These are phyloP conservation scores for Augochlora pura DNA, from an alignment of 1,140 invertebrate species.

Conservation along the genomic window DNA sequence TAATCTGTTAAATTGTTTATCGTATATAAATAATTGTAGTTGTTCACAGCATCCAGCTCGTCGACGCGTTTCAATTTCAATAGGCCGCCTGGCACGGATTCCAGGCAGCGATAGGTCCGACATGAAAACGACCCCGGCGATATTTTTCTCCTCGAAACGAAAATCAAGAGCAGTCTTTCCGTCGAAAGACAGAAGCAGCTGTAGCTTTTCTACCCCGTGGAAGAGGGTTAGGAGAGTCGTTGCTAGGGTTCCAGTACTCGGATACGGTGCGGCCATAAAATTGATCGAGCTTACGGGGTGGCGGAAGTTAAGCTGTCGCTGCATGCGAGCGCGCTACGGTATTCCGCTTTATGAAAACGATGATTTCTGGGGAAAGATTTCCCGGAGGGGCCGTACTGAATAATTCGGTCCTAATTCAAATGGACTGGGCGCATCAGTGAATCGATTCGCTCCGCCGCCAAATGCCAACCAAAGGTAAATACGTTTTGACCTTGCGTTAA, in stretches of 20 bases:
- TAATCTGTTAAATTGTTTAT: no score
- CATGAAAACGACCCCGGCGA: no score
- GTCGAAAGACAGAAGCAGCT: constrained; percentile 28
- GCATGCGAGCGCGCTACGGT: neutral
- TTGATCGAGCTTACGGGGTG: constrained; percentile 64
- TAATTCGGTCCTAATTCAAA: constrained; percentile 37
- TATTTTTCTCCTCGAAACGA: neutral
- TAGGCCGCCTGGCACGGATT: no score
- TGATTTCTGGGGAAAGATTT: constrained; percentile 63
- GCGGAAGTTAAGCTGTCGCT: constrained; percentile 49
- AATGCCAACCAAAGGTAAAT: neutral
- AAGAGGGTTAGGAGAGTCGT: constrained; percentile 38
- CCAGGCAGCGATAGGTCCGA: neutral
- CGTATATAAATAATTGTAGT: no score
- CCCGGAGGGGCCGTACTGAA: constrained; percentile 39
- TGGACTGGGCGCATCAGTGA: neutral
- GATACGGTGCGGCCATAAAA: constrained; percentile 54
- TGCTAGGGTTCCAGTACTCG: constrained; percentile 36
- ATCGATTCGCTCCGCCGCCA: constrained; percentile 15
- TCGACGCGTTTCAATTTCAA: no score
- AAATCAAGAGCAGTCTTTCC: constrained; percentile 4
- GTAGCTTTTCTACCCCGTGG: constrained; percentile 30
- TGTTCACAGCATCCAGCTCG: no score
- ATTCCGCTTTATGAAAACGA: constrained; percentile 58
- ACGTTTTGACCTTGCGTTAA: neutral